phyloP scores from a whole-genome alignment of 2,113 vertebrate species.

The Madoqua kirkii region DNA sequence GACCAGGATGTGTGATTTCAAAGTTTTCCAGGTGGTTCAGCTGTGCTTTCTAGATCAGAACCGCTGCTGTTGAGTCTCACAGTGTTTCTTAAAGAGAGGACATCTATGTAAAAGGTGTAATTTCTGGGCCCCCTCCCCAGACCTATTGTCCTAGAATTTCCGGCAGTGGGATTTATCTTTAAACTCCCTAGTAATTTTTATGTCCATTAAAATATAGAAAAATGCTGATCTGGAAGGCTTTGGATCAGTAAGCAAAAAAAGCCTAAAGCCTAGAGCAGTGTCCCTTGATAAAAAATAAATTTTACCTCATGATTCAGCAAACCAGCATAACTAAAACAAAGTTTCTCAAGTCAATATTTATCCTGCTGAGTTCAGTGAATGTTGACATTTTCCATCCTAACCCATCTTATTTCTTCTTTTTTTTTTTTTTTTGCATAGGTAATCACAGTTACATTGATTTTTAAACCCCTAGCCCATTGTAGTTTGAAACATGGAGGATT shows the following conservation, averaged over 20 bases:
- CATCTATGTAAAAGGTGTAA: not conserved
- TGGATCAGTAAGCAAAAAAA: not conserved
- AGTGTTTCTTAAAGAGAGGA: conserved; percentile 6
- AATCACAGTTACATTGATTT: not conserved
- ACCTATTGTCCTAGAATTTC: not conserved
- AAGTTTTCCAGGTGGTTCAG: not conserved
- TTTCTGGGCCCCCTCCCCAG: not conserved
- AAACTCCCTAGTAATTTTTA: not conserved
- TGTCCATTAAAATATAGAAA: not conserved
- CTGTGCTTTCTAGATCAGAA: conserved; percentile 15
- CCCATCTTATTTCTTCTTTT: not conserved
- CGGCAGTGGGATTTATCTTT: not conserved
- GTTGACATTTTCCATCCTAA: not conserved
- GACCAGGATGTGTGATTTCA: not conserved
- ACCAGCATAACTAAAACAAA: conserved; percentile 30
- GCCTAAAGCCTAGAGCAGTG: not conserved
- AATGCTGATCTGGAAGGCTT: not conserved
- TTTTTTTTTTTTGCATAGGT: conserved; percentile 9
- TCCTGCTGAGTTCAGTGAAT: not conserved
- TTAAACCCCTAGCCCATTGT: not conserved
- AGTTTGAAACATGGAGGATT: not conserved
- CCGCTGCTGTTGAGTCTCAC: not conserved
- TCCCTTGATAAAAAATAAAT: not conserved
- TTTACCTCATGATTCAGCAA: conserved; percentile 9
- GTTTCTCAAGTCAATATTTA: conserved; percentile 15